A percentile compares a stretch with the other conserved stretches of the same genome.
Conservation (phyloP, 2,888 invertebrate genomes). For the Lasius platythorax region DNA sequence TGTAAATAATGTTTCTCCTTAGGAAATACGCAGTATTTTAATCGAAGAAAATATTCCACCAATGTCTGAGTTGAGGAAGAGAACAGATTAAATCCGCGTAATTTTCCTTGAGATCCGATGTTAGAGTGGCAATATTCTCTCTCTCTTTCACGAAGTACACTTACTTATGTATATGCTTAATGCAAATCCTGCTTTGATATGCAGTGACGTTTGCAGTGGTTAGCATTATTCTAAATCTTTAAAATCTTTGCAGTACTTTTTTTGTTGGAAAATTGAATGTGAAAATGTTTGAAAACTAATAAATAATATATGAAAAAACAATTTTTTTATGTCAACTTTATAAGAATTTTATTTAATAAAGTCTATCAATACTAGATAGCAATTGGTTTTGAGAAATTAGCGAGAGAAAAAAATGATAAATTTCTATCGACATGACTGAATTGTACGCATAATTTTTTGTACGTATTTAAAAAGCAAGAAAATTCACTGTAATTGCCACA, state of each 20-base stretch:
- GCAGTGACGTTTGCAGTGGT: not conserved
- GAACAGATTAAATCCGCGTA: not conserved
- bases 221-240: not conserved
- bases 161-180: constrained; percentile 26
- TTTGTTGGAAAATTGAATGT: not conserved
- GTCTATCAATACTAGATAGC: not conserved
- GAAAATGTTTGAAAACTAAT: not conserved
- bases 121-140: constrained; percentile 4
- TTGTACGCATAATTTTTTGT: not conserved
- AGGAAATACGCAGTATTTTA: not conserved
- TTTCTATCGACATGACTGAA: not conserved
- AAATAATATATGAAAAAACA: not conserved
- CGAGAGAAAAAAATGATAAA: constrained; percentile 5
- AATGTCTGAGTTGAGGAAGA: not conserved
- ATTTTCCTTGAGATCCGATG: not conserved
- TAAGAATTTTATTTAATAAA: not conserved
- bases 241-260: not conserved
- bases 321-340: not conserved
- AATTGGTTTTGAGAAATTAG: not conserved
- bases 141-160: constrained; percentile 17
- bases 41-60: not conserved
- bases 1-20: not conserved
- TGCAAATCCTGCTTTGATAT: constrained; percentile 20
- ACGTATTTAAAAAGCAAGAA: not conserved
- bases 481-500: constrained; percentile 23